Percentiles rank a stretch among this genome's conserved stretches.
Evolutionary conservation across 2,113 vertebrate species (phyloP).

Genomic region (Macaca mulatta): DNA sequence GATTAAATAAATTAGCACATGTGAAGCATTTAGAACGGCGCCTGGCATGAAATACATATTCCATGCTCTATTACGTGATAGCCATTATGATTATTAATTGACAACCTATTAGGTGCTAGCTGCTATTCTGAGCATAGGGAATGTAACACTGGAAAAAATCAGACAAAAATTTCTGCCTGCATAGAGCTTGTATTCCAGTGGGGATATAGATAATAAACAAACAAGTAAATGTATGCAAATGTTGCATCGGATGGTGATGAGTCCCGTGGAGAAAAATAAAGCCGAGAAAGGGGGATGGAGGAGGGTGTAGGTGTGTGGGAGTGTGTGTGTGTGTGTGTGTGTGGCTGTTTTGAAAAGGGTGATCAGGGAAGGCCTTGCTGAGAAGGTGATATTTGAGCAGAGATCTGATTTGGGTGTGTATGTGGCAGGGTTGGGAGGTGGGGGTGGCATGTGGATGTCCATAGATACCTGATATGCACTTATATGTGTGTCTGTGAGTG

Average conservation of each 20-base stretch:
- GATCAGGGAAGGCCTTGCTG: not conserved
- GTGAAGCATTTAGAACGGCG: not conserved
- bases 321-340: no score
- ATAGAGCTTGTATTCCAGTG: not conserved
- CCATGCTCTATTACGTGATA: not conserved
- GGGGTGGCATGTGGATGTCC: not conserved
- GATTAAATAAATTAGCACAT: not conserved
- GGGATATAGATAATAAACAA: not conserved
- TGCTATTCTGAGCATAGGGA: not conserved
- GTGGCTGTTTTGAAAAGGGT: not conserved
- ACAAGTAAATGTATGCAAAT: not conserved
- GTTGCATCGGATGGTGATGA: not conserved
- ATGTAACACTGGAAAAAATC: conserved; percentile 9
- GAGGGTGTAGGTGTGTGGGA: not conserved
- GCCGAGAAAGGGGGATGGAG: not conserved
- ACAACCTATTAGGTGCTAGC: not conserved
- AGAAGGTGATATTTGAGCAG: not conserved
- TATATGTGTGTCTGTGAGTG: not conserved
- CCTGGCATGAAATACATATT: not conserved
- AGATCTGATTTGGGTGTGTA: not conserved
- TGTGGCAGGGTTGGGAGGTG: not conserved
- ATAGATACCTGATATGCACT: not conserved
- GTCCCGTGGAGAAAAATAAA: not conserved
- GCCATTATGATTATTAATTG: not conserved
- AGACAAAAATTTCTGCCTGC: not conserved